Evolutionary conservation across 2,888 invertebrate species (phyloP).

Genomic region (Caenorhabditis zanzibari): DNA sequence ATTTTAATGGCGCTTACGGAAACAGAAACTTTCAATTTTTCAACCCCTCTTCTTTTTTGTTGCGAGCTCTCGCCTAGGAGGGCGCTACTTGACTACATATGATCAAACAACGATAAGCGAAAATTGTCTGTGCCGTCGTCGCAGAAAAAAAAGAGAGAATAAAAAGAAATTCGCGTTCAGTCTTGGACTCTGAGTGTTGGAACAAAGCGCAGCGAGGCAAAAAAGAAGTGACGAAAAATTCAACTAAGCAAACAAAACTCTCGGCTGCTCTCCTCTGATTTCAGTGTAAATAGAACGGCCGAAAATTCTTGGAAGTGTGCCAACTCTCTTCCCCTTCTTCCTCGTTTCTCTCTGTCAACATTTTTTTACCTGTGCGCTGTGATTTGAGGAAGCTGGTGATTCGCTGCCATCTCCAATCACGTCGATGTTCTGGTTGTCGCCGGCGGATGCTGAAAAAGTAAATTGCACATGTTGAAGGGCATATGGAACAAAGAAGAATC

Average conservation of each 20-base stretch:
- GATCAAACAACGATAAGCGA: conserved; percentile 61
- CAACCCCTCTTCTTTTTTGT: conserved; percentile 29
- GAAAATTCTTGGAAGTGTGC: conserved; percentile 60
- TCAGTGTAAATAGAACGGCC: conserved; percentile 62
- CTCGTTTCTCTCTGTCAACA: conserved; percentile 8
- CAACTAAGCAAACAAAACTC: conserved; percentile 62
- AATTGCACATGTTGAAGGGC: background rate
- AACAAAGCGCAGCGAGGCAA: conserved; percentile 54
- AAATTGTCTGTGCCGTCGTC: conserved; percentile 49
- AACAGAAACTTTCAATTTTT: conserved; percentile 30
- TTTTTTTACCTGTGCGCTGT: conserved; percentile 78
- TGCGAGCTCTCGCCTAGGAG: conserved; percentile 5
- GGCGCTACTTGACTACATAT: conserved; percentile 61
- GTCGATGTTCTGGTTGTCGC: conserved; percentile 73
- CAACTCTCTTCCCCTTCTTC: conserved; percentile 26
- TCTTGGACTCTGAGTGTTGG: conserved; percentile 52
- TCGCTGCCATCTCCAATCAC: conserved; percentile 81
- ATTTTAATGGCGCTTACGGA: conserved; percentile 25
- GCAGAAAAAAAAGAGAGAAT: background rate
- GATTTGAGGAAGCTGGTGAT: conserved; percentile 81
- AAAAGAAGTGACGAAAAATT: conserved; percentile 62
- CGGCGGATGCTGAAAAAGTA: conserved; percentile 63
- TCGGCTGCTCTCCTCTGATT: conserved; percentile 56
- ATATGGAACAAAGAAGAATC: background rate
- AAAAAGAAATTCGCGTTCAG: conserved; percentile 39